phyloP scores from a whole-genome alignment of 2,888 invertebrate species.

The Thereva unica region DNA sequence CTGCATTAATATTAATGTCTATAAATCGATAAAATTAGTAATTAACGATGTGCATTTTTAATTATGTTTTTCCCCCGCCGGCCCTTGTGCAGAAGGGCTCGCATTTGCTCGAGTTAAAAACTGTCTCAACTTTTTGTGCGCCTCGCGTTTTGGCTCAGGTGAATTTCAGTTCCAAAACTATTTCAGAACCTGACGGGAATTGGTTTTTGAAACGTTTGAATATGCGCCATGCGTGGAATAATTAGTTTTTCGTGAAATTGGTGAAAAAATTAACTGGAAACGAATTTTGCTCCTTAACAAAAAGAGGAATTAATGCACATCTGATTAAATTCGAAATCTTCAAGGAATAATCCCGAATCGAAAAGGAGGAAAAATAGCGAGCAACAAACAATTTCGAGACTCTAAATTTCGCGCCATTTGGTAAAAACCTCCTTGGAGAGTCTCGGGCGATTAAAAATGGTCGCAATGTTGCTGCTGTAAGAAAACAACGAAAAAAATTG shows the following conservation, averaged over 20 bases:
- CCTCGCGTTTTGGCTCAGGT: background rate
- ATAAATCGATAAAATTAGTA: slow-evolving; percentile 39
- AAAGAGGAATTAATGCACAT: slow-evolving; percentile 27
- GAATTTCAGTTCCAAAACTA: slow-evolving; percentile 32
- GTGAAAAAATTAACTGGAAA: too few species aligned
- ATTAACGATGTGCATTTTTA: slow-evolving; percentile 42
- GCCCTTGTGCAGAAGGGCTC: slow-evolving; percentile 4
- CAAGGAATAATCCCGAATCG: slow-evolving; percentile 7
- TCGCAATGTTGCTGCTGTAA: too few species aligned
- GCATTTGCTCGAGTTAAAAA: slow-evolving; percentile 14
- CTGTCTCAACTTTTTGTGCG: background rate
- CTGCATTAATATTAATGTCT: slow-evolving; percentile 40
- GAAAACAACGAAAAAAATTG: background rate
- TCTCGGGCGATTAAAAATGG: too few species aligned
- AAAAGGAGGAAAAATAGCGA: slow-evolving; percentile 12
- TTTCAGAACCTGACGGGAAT: slow-evolving; percentile 27
- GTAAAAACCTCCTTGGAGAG: slow-evolving; percentile 5
- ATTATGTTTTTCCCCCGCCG: slow-evolving; percentile 36
- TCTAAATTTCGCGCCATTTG: slow-evolving; percentile 17
- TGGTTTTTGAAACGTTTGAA: slow-evolving; percentile 17
- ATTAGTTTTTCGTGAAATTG: slow-evolving; percentile 34
- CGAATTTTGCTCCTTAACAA: background rate
- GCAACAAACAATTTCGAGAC: slow-evolving; percentile 15
- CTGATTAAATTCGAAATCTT: slow-evolving; percentile 14
- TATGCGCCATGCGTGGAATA: slow-evolving; percentile 31